Evolutionary conservation across 2,888 invertebrate genomes (phyloP).

Genomic region (Melipona bicolor): DNA sequence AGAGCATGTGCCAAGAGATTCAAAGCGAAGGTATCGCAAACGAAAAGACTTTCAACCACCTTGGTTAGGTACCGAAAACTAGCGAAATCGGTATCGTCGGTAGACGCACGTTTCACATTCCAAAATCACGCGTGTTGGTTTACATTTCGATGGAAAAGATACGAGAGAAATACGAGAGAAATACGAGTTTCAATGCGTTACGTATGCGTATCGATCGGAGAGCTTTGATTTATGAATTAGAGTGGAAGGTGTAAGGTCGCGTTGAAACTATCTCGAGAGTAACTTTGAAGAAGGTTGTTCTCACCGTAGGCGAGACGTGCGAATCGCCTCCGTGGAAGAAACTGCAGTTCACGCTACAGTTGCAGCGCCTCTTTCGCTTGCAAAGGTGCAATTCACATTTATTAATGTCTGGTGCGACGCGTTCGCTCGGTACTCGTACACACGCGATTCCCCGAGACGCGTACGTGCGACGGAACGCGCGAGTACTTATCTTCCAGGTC

Average conservation of each 20-base stretch:
- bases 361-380: not conserved
- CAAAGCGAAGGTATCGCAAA: slow-evolving; percentile 42
- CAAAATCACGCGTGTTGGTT: not conserved
- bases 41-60: slow-evolving; percentile 59
- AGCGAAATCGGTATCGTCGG: too few relatives aligned
- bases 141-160: too few relatives aligned
- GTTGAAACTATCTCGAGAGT: too few relatives aligned
- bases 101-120: too few relatives aligned
- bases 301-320: too few relatives aligned
- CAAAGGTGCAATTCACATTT: slow-evolving; percentile 18
- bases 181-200: too few relatives aligned
- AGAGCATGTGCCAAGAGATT: slow-evolving; percentile 11
- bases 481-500: slow-evolving; percentile 27
- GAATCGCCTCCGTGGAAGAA: not conserved
- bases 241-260: too few relatives aligned
- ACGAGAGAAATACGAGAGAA: too few relatives aligned
- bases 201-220: too few relatives aligned
- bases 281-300: too few relatives aligned
- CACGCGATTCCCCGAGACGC: slow-evolving; percentile 24
- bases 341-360: not conserved
- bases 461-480: slow-evolving; percentile 36
- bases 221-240: too few relatives aligned
- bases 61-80: slow-evolving; percentile 17
- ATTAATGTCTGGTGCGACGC: slow-evolving; percentile 17
- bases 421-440: not conserved